Evolutionary conservation across 1,140 invertebrate species (phyloP), one percentile per base, ranked within the genome.

Genomic region (Adoxophyes honmai): DNA sequence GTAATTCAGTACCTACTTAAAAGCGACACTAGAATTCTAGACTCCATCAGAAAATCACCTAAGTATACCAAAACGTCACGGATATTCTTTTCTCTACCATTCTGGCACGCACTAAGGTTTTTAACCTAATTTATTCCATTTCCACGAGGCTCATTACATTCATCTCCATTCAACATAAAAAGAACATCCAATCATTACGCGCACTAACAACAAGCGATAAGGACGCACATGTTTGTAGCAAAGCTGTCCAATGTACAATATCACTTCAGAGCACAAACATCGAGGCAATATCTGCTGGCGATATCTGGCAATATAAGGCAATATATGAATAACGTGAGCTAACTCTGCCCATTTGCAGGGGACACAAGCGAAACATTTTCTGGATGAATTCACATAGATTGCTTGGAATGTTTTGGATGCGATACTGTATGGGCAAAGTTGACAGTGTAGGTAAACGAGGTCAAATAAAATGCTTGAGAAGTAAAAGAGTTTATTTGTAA

Each of bases 251-350:
- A 48, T 48, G 21, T 48, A 48, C 42, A 18, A 48, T 48, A 48
- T 48, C 42, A 48, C 42, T 48, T 28, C 42, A 48, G 42, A 28
- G 28, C 21, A 48, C 42, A 48, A 48, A 48, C 42, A 48, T 48
- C 42, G 42, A 39, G 21, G 21, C 21, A 28, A 28, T 28, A 28
- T 28, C 21, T 3, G 21, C 21, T 6, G 21, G 62, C 63, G 70
- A 75, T 73, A 73, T 78, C 60, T 58, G 64, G 62, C 66, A 73
- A 75, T 78, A 80, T 74, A 68, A 60, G 64, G 62, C 66, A 73
- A 75, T 78, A 80, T 74, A 68, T 51, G 67, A 74, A 63, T 64
- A 18, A 56, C 42, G 44, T 52, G 68, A 34, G 37, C 65, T 61
- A 71, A 60, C 67, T 68, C 58, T 68, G 71, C 66, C 73, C 77